These are phyloP conservation scores for Nymphalis polychloros DNA, from an alignment of 2,888 invertebrate species.

Conservation along the genomic window DNA sequence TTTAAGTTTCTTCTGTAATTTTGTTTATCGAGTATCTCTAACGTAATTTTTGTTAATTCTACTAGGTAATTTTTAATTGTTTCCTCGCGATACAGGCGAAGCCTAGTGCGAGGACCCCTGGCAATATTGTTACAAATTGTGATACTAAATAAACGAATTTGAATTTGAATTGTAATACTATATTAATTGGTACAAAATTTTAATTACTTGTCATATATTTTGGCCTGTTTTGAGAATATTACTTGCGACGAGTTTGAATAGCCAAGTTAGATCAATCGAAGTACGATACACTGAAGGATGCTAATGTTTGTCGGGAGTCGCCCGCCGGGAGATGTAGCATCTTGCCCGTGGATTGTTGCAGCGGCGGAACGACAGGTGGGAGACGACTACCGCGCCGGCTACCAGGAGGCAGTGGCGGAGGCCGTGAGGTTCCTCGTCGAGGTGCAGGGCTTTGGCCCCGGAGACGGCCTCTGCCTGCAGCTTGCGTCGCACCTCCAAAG, in stretches of 20 bases:
- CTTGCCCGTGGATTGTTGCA: conserved; percentile 64
- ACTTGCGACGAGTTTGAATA: conserved; percentile 26
- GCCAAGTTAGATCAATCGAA: conserved; percentile 30
- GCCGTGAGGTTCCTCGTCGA: conserved; percentile 94
- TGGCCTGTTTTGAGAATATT: too few relatives aligned
- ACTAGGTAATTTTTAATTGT: too few relatives aligned
- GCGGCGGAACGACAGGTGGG: conserved; percentile 61
- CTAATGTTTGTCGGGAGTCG: conserved; percentile 61
- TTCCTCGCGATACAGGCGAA: too few relatives aligned
- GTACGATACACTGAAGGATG: conserved; percentile 50
- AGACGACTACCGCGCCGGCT: conserved; percentile 88
- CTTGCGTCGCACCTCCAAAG: conserved; percentile 91
- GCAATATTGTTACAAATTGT: too few relatives aligned
- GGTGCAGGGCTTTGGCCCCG: conserved; percentile 88
- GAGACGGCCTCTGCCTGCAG: conserved; percentile 91
- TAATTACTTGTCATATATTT: too few relatives aligned
- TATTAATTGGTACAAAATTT: too few relatives aligned
- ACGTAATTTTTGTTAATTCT: too few relatives aligned
- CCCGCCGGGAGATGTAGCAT: conserved; percentile 61
- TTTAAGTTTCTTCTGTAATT: too few relatives aligned
- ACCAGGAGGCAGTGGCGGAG: conserved; percentile 95
- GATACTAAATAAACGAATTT: too few relatives aligned
- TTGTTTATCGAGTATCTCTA: too few relatives aligned
- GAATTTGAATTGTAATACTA: too few relatives aligned
- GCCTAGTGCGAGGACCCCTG: too few relatives aligned